Conservation (phyloP, 1,140 invertebrate species). For the Metopolophium dirhodum region DNA sequence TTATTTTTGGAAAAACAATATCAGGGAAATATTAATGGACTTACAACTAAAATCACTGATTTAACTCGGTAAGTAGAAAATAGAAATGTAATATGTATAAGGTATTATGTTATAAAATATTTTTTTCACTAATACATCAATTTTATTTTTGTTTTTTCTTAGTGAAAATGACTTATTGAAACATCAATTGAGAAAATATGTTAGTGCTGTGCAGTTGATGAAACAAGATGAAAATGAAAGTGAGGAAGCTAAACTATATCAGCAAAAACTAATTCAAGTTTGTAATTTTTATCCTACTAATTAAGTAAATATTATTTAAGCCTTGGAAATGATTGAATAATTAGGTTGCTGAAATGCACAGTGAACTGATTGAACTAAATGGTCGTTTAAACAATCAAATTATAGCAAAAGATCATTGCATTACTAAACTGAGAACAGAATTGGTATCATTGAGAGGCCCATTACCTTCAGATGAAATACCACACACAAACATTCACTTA, state of each 20-base stretch:
- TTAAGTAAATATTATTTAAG: slow-evolving; percentile 10
- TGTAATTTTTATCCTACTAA: background rate
- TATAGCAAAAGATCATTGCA: slow-evolving; percentile 64
- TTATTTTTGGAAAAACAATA: slow-evolving; percentile 40
- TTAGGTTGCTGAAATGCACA: slow-evolving; percentile 92
- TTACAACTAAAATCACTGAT: slow-evolving; percentile 43
- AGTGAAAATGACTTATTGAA: slow-evolving; percentile 88
- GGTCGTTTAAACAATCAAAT: slow-evolving; percentile 69
- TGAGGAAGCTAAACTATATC: slow-evolving; percentile 81
- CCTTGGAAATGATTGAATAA: background rate
- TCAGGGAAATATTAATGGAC: slow-evolving; percentile 12
- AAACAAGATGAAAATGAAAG: slow-evolving; percentile 65
- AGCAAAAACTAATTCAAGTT: slow-evolving; percentile 84
- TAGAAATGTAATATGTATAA: background rate
- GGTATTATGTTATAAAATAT: background rate
- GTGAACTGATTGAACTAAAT: slow-evolving; percentile 94
- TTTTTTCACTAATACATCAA: background rate
- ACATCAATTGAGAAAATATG: slow-evolving; percentile 88
- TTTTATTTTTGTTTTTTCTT: slow-evolving; percentile 60
- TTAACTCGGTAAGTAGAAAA: slow-evolving; percentile 9
- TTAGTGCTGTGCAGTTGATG: slow-evolving; percentile 86
- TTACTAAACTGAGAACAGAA: slow-evolving; percentile 72
- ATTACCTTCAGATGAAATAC: slow-evolving; percentile 63
- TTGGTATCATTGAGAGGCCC: slow-evolving; percentile 75
- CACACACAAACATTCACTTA: slow-evolving; percentile 76